These are phyloP conservation scores for Chelonus formosanus DNA, from an alignment of 2,888 invertebrate genomes.

Conservation along the genomic window DNA sequence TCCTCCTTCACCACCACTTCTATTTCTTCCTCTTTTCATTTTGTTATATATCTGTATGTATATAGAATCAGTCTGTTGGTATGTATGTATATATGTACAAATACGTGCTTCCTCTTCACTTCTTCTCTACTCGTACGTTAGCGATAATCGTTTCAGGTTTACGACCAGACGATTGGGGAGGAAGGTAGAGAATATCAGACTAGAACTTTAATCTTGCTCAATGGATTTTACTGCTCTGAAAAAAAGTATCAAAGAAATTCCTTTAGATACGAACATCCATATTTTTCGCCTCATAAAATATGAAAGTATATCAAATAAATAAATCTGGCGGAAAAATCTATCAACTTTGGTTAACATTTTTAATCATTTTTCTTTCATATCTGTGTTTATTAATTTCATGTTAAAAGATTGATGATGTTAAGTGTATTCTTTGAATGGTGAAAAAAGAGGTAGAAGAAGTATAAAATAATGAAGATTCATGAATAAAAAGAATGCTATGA, in stretches of 20 bases:
- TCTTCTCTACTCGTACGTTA: conserved; percentile 8
- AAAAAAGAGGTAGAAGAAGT: no score
- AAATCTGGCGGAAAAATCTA: no score
- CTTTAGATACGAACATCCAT: background rate
- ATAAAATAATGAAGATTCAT: no score
- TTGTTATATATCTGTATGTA: conserved; percentile 11
- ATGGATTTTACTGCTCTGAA: conserved; percentile 17
- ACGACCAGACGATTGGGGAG: conserved; percentile 19
- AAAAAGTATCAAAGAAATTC: background rate
- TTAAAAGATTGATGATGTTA: no score
- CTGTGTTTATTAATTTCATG: no score
- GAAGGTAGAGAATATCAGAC: conserved; percentile 14
- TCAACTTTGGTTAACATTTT: no score
- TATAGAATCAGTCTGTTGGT: background rate
- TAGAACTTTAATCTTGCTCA: conserved; percentile 12
- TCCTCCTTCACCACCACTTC: conserved; percentile 17
- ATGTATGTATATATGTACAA: conserved; percentile 19
- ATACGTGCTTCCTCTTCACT: conserved; percentile 3
- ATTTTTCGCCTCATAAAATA: background rate
- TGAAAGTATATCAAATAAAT: no score
- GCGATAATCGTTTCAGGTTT: conserved; percentile 22
- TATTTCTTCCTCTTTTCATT: conserved; percentile 2
- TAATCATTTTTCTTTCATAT: no score
- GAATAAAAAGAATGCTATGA: no score
- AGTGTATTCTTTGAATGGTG: no score